Percentiles rank a stretch among this genome's conserved stretches.
phyloP scores from a whole-genome alignment of 2,113 vertebrate species.

The Corythornis vintsioides region DNA sequence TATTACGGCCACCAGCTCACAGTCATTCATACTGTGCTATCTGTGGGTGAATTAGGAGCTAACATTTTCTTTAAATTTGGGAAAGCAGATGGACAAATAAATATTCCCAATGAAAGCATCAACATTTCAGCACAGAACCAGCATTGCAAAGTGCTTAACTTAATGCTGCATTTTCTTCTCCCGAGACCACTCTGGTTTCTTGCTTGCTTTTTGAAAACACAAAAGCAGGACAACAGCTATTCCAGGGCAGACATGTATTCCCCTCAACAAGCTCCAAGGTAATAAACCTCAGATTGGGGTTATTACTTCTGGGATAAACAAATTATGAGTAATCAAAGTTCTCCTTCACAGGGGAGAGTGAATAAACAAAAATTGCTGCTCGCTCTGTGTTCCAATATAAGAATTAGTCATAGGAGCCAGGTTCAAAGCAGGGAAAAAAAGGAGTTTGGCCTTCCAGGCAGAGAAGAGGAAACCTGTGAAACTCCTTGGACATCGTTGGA shows the following conservation, averaged over 20 bases:
- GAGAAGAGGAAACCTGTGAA: neutral
- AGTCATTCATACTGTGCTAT: neutral
- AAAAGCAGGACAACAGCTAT: neutral
- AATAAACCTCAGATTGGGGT: neutral
- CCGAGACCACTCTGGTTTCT: neutral
- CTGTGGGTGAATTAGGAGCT: neutral
- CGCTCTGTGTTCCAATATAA: neutral
- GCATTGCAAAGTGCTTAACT: neutral
- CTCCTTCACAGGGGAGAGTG: neutral
- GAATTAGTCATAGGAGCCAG: neutral
- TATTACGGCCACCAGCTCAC: neutral
- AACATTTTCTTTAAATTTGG: neutral
- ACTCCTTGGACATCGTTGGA: neutral
- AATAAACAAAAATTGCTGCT: neutral
- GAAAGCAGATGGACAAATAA: neutral
- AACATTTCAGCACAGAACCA: neutral
- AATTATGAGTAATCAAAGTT: neutral
- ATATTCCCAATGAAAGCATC: neutral
- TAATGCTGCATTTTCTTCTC: neutral
- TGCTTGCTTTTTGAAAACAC: neutral
- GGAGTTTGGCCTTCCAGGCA: neutral
- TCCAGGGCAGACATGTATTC: neutral
- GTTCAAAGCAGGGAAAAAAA: neutral
- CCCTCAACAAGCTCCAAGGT: neutral
- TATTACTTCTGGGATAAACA: neutral